Evolutionary conservation across 2,888 invertebrate genomes (phyloP).

Genomic region (Chloroclysta siterata): DNA sequence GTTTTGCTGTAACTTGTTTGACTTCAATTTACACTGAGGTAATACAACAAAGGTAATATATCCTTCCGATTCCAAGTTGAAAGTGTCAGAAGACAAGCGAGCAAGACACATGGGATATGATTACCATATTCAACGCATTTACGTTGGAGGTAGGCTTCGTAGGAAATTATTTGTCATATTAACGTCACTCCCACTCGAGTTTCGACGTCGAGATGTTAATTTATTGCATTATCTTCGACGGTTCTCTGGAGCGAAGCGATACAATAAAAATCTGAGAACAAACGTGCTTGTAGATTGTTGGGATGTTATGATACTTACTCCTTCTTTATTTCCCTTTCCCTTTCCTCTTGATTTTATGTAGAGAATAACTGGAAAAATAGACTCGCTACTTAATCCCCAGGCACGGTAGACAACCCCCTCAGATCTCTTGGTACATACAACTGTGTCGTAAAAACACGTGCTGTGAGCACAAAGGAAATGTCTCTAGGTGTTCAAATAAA

Average conservation of each 20-base stretch:
- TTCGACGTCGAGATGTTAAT: slow-evolving; percentile 72
- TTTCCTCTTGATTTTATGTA: no score
- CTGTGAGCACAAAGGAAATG: no score
- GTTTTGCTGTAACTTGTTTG: background rate
- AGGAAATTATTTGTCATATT: slow-evolving; percentile 83
- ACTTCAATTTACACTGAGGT: background rate
- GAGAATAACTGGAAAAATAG: no score
- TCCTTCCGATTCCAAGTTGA: slow-evolving; percentile 65
- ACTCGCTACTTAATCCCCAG: no score
- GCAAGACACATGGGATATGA: slow-evolving; percentile 72
- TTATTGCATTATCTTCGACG: slow-evolving; percentile 75
- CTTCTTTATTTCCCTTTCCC: no score
- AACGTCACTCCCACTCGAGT: slow-evolving; percentile 75
- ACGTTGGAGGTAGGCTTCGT: slow-evolving; percentile 68
- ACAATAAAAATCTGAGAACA: slow-evolving; percentile 12
- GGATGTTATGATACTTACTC: background rate
- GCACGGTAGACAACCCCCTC: no score
- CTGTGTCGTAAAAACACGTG: no score
- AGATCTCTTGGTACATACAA: no score
- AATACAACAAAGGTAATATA: slow-evolving; percentile 26
- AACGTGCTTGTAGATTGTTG: background rate
- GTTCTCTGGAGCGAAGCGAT: slow-evolving; percentile 46
- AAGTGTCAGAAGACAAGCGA: slow-evolving; percentile 58
- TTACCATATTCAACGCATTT: slow-evolving; percentile 81
- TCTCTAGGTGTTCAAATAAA: no score